These are phyloP conservation scores for Empis livida DNA, from an alignment of 2,888 invertebrate genomes.

Conservation along the genomic window DNA sequence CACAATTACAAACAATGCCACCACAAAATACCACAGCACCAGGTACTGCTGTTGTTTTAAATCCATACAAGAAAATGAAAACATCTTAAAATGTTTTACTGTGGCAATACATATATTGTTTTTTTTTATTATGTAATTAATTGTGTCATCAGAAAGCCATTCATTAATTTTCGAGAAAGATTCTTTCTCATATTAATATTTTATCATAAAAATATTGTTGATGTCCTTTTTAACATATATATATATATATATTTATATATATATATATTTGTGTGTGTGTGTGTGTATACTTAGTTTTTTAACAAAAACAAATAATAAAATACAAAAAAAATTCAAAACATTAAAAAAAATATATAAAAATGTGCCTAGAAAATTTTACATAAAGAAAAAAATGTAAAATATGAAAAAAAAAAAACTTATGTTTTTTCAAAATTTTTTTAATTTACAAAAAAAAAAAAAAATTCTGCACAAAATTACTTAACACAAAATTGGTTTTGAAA, in stretches of 20 bases:
- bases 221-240: no score
- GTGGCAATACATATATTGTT: no score
- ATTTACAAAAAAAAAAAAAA: no score
- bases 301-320: not conserved
- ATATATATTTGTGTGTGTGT: no score
- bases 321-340: not conserved
- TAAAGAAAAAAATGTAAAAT: conserved; percentile 1
- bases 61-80: conserved; percentile 86
- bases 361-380: conserved; percentile 10
- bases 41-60: conserved; percentile 44
- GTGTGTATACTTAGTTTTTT: not conserved
- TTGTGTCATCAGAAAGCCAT: not conserved
- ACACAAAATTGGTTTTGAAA: no score
- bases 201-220: not conserved
- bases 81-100: conserved; percentile 40
- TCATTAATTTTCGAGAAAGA: not conserved
- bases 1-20: conserved; percentile 4
- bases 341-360: no score
- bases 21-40: conserved; percentile 6
- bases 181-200: no score
- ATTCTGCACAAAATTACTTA: no score
- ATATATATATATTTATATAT: no score
- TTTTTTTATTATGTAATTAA: no score
- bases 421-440: no score
- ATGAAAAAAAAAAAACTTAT: no score